Evolutionary conservation across 1,140 invertebrate genomes (phyloP).

Genomic region (Harlomillsia oculata): DNA sequence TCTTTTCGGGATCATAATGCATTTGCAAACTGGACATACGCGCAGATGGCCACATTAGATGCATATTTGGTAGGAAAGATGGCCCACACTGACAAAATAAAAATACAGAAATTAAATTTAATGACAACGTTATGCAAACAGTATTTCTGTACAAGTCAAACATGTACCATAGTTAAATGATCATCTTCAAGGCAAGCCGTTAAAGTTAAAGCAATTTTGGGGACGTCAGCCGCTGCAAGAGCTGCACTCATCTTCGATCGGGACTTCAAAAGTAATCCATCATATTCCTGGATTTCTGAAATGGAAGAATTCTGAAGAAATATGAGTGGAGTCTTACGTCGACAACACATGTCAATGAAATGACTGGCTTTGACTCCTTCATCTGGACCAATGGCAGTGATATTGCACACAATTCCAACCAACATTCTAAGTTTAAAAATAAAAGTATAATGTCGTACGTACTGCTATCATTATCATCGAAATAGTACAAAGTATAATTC

Average conservation of each 20-base stretch:
- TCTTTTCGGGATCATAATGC: not conserved
- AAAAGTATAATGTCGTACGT: not conserved
- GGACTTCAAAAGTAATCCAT: constrained; percentile 56
- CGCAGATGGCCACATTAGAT: constrained; percentile 32
- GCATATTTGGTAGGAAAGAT: constrained; percentile 29
- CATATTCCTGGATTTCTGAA: constrained; percentile 42
- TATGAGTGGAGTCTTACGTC: constrained; percentile 53
- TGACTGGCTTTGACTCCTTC: constrained; percentile 52
- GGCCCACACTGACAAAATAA: constrained; percentile 32
- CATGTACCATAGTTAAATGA: constrained; percentile 42
- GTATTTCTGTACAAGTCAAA: not conserved
- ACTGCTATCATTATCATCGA: not conserved
- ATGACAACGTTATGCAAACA: not conserved
- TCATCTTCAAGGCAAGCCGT: constrained; percentile 51
- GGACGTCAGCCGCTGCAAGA: constrained; percentile 54
- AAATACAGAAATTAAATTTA: not conserved
- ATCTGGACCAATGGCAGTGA: constrained; percentile 58
- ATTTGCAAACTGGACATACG: constrained; percentile 20
- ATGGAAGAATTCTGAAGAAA: constrained; percentile 54
- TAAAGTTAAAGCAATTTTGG: constrained; percentile 52
- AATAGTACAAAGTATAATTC: not conserved
- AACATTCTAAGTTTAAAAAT: constrained; percentile 16
- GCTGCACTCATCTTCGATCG: constrained; percentile 60
- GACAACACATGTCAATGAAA: constrained; percentile 56
- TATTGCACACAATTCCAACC: constrained; percentile 55